Evolutionary conservation across 2,113 vertebrate genomes (phyloP).

Genomic region (Pygoscelis adeliae): DNA sequence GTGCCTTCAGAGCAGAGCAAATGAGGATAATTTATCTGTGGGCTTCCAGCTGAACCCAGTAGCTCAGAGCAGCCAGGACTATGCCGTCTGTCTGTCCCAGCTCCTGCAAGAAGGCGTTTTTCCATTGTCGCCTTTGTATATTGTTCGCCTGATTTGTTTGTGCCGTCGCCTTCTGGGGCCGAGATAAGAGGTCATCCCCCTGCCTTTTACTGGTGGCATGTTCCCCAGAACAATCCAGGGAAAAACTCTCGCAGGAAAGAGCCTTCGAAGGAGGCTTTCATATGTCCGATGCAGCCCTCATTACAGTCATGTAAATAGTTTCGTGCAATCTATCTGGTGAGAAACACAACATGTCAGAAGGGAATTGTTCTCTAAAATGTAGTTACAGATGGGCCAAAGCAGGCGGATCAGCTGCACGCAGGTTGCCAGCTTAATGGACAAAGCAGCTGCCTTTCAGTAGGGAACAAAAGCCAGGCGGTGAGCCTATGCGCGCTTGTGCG

Average conservation of each 20-base stretch:
- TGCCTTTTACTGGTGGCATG: not conserved
- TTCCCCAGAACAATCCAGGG: conserved; percentile 60
- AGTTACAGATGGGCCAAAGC: not conserved
- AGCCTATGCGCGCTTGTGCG: not conserved
- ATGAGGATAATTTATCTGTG: conserved; percentile 46
- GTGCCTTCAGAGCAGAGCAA: conserved; percentile 9
- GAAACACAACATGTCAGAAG: not conserved
- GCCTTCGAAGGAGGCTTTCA: not conserved
- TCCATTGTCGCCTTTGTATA: conserved; percentile 14
- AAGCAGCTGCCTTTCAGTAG: conserved; percentile 32
- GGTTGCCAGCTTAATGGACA: conserved; percentile 12
- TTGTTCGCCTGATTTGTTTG: conserved; percentile 42
- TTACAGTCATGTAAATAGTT: not conserved
- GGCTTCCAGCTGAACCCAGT: conserved; percentile 2
- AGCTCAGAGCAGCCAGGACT: not conserved
- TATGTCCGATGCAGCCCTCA: not conserved
- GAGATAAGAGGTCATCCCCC: conserved; percentile 53
- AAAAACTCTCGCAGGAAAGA: conserved; percentile 38
- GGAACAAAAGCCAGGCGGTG: not conserved
- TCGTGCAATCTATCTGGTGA: not conserved
- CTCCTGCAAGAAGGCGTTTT: conserved; percentile 23
- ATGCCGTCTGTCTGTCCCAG: not conserved
- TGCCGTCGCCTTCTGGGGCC: conserved; percentile 11
- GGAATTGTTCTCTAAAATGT: not conserved
- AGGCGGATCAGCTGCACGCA: rapidly evolving